Evolutionary conservation across 2,113 vertebrate genomes (phyloP).

Genomic region (Periophthalmus modestus): DNA sequence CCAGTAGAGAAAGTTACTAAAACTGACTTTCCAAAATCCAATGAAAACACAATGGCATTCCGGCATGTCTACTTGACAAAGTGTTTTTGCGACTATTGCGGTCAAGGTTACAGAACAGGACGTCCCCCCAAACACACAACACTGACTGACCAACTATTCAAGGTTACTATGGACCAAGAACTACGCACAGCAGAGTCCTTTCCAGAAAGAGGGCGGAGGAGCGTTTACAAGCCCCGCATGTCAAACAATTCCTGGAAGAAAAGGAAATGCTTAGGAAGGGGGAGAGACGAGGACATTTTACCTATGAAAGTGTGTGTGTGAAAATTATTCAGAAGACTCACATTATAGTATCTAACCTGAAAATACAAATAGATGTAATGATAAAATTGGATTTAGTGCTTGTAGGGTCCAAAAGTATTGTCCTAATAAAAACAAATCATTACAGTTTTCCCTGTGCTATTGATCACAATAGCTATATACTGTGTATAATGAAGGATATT

Average conservation of each 20-base stretch:
- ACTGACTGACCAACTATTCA: constrained; percentile 24
- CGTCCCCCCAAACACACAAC: constrained; percentile 34
- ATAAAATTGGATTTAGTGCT: too few relatives aligned
- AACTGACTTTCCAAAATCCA: neutral
- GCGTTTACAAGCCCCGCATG: constrained; percentile 8
- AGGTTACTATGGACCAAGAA: constrained; percentile 19
- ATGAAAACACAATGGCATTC: neutral
- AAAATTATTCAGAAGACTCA: neutral
- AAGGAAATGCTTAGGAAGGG: constrained; percentile 32
- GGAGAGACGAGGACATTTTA: neutral
- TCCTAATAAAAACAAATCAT: too few relatives aligned
- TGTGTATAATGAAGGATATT: too few relatives aligned
- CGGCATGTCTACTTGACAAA: neutral
- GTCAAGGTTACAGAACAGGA: constrained; percentile 43
- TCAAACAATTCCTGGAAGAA: constrained; percentile 57
- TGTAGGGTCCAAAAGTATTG: too few relatives aligned
- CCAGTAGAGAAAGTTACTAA: neutral
- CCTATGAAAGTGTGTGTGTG: neutral
- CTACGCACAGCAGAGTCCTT: constrained; percentile 15
- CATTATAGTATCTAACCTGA: too few relatives aligned
- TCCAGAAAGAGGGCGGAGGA: constrained; percentile 8
- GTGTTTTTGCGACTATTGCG: constrained; percentile 16
- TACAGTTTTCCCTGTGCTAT: too few relatives aligned
- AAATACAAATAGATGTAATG: too few relatives aligned
- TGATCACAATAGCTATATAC: too few relatives aligned